Percentiles rank a stretch among this genome's conserved stretches.
phyloP scores from a whole-genome alignment of 2,888 invertebrate species.

The Luperina nickerlii region DNA sequence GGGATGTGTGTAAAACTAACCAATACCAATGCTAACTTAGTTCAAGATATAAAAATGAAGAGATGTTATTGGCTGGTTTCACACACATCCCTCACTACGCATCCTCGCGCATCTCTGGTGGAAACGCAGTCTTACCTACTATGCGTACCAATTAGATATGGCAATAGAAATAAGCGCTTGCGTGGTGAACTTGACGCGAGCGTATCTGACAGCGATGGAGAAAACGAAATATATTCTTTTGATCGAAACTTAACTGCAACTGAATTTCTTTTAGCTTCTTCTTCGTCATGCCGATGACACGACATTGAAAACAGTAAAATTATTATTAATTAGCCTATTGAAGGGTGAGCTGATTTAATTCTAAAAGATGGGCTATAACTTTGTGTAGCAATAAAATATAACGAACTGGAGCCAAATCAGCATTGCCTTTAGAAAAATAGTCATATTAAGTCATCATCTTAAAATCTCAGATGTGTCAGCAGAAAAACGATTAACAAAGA shows the following conservation, averaged over 20 bases:
- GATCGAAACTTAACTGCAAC: not conserved
- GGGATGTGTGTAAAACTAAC: no score
- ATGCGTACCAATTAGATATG: not conserved
- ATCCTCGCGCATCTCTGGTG: no score
- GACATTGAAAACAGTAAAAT: not conserved
- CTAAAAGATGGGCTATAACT: not conserved
- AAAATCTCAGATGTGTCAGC: not conserved
- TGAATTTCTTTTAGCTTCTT: not conserved
- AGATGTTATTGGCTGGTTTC: no score
- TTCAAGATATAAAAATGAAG: no score
- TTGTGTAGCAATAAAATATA: not conserved
- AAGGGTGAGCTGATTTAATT: not conserved
- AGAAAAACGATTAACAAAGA: conserved; percentile 21
- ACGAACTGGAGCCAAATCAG: not conserved
- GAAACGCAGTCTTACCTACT: not conserved
- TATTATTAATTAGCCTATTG: not conserved
- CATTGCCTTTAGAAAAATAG: not conserved
- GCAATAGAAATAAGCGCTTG: not conserved
- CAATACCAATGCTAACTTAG: no score
- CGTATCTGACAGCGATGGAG: not conserved
- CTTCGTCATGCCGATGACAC: not conserved
- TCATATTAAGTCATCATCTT: not conserved
- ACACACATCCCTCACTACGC: no score
- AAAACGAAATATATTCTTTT: not conserved
- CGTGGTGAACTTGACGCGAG: not conserved